Conservation (phyloP, 2,797 vertebrate genomes). For the Anniella stebbinsi region DNA sequence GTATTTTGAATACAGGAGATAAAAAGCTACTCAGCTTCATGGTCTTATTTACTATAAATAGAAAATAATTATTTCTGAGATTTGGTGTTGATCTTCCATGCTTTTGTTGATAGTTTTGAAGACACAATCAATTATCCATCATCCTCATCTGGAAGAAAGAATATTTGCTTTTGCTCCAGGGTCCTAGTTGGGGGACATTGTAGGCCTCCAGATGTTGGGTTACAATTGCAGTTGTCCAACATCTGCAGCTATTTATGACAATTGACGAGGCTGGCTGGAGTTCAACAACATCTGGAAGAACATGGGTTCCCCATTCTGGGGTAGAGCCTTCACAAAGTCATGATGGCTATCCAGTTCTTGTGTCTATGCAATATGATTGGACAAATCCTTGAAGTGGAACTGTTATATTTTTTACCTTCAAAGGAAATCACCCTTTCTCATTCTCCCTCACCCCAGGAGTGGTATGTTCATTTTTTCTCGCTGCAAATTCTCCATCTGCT, state of each 20-base stretch:
- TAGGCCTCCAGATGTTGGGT: not conserved
- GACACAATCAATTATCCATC: not conserved
- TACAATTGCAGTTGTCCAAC: not conserved
- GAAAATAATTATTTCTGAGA: not conserved
- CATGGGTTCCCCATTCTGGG: not conserved
- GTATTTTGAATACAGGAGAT: not conserved
- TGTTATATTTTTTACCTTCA: not conserved
- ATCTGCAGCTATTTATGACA: not conserved
- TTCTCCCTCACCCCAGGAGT: not conserved
- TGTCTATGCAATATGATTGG: not conserved
- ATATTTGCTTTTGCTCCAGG: not conserved
- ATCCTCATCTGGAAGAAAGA: not conserved
- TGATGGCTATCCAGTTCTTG: not conserved
- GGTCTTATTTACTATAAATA: constrained; percentile 4
- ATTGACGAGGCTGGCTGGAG: not conserved
- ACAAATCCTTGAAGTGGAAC: not conserved
- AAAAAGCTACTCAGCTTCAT: not conserved
- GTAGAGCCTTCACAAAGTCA: not conserved
- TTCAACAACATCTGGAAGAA: not conserved
- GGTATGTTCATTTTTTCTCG: not conserved
- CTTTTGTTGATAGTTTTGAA: not conserved
- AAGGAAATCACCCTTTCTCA: not conserved
- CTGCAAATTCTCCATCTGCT: not conserved
- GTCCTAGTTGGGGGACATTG: not conserved
- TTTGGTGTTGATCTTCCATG: not conserved